These are phyloP conservation scores for Tiaroga cobitis DNA, from an alignment of 2,797 vertebrate species.

Conservation along the genomic window DNA sequence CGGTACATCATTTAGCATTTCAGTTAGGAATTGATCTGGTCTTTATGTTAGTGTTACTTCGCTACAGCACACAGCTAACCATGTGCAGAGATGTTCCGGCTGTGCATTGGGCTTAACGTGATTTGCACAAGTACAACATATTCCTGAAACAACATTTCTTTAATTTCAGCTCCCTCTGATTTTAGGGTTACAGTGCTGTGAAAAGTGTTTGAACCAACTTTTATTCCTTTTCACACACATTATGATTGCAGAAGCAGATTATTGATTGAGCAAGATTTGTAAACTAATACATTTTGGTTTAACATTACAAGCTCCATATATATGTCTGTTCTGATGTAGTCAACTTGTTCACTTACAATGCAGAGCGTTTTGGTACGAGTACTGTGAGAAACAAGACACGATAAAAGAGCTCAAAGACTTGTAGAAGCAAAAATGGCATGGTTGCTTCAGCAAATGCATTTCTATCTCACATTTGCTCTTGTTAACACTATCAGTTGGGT, in stretches of 20 bases:
- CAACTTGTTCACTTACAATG: not conserved
- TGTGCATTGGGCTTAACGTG: not conserved
- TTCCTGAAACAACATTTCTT: not conserved
- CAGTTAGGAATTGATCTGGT: not conserved
- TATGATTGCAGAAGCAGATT: not conserved
- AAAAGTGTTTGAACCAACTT: not conserved
- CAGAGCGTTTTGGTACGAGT: too few species aligned
- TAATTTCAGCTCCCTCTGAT: not conserved
- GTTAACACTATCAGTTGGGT: not conserved
- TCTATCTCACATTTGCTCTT: not conserved
- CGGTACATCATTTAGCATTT: not conserved
- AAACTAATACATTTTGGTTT: too few species aligned
- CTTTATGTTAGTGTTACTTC: slow-evolving; percentile 13
- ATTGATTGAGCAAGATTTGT: not conserved
- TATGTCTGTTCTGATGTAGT: not conserved
- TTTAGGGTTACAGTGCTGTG: not conserved
- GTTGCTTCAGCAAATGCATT: not conserved
- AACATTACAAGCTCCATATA: too few species aligned
- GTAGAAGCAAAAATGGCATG: not conserved
- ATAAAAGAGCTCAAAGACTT: not conserved
- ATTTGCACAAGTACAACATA: slow-evolving; percentile 8
- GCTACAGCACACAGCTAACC: not conserved
- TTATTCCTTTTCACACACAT: not conserved
- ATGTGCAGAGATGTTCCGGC: not conserved
- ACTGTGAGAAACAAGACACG: not conserved